Percentiles rank a stretch among this genome's conserved stretches.
These are phyloP conservation scores for Acyrthosiphon pisum DNA, from an alignment of 1,140 invertebrate species.

Conservation along the genomic window DNA sequence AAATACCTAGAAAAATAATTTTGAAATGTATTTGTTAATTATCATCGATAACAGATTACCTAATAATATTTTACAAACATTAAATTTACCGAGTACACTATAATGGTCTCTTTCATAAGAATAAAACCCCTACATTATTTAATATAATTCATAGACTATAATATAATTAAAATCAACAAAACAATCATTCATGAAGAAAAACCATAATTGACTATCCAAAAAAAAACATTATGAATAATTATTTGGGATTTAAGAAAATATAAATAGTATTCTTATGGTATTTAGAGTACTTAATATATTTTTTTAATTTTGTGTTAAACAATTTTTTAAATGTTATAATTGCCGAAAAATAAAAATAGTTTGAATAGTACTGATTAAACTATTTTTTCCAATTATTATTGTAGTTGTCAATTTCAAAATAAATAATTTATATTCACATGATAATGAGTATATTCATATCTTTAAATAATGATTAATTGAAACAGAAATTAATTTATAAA, in stretches of 20 bases:
- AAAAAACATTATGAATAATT: conserved; percentile 33
- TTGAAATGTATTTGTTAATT: conserved; percentile 57
- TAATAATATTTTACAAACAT: conserved; percentile 57
- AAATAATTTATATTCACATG: conserved; percentile 41
- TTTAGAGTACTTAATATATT: background rate
- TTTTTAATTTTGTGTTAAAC: background rate
- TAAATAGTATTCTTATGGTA: conserved; percentile 29
- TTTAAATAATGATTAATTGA: conserved; percentile 24
- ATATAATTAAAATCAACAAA: conserved; percentile 57
- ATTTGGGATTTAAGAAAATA: conserved; percentile 40
- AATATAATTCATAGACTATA: conserved; percentile 56
- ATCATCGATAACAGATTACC: conserved; percentile 55
- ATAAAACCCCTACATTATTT: conserved; percentile 48
- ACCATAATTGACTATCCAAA: background rate
- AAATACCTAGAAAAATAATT: background rate
- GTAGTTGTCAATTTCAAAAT: conserved; percentile 5
- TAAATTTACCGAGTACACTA: conserved; percentile 46
- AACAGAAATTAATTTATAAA: conserved; percentile 39
- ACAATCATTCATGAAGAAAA: conserved; percentile 48
- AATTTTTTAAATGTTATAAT: background rate
- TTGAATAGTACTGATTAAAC: background rate
- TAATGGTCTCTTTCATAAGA: conserved; percentile 44
- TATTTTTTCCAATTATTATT: background rate
- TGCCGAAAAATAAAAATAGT: background rate
- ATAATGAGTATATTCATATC: background rate